Percentiles rank a stretch among this genome's conserved stretches.
phyloP scores from a whole-genome alignment of 2,797 vertebrate species.

The Acomys russatus region DNA sequence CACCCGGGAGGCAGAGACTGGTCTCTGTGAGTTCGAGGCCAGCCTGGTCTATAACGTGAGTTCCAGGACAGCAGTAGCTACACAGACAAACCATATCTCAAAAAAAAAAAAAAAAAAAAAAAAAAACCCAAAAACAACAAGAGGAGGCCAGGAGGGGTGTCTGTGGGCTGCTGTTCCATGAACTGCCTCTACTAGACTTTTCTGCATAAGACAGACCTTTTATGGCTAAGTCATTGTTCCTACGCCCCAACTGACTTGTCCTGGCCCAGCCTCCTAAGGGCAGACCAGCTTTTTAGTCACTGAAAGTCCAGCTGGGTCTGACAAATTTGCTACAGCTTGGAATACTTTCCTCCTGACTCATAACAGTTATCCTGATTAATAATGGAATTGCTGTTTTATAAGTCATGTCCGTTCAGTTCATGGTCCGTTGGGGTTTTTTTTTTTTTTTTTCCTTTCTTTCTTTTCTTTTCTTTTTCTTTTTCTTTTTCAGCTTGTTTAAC shows the following conservation, averaged over 20 bases:
- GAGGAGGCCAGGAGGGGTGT: not conserved
- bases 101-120: no score
- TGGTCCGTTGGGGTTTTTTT: no score
- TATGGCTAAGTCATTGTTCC: not conserved
- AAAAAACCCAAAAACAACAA: not conserved
- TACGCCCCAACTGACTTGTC: not conserved
- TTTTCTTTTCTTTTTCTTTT: not conserved
- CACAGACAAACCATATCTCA: not conserved
- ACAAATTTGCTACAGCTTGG: conserved; percentile 26
- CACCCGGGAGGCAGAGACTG: not conserved
- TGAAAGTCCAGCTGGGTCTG: not conserved
- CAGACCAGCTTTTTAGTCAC: not conserved
- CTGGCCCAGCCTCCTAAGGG: not conserved
- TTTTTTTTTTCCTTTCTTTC: no score
- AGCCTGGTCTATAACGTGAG: not conserved
- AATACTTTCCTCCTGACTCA: conserved; percentile 47
- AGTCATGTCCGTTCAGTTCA: not conserved
- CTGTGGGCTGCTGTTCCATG: not conserved
- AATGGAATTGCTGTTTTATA: conserved; percentile 45
- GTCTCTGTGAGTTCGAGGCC: not conserved
- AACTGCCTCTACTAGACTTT: not conserved
- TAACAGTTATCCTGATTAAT: conserved; percentile 8
- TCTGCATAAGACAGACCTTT: conserved; percentile 21
- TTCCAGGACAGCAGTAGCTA: not conserved
- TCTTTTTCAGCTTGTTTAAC: not conserved